Conservation (phyloP, 2,113 vertebrate genomes). For the Neogobius melanostomus region DNA sequence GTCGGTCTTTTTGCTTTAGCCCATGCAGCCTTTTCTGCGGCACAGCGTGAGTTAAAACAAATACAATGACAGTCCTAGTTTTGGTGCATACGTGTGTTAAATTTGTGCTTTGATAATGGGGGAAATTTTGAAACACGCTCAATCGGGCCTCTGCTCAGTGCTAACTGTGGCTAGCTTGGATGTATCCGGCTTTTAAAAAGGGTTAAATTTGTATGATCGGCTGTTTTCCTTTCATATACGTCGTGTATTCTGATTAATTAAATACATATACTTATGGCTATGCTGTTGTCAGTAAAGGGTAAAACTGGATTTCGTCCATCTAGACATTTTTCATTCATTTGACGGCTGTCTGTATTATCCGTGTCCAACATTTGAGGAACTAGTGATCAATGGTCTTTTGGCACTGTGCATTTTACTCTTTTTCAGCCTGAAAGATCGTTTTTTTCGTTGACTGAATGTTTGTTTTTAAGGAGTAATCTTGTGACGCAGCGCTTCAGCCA, state of each 20-base stretch:
- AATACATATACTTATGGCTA: background rate
- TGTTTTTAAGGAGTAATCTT: background rate
- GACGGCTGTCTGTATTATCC: background rate
- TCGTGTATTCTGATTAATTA: background rate
- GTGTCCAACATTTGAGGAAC: background rate
- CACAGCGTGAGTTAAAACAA: constrained; percentile 81
- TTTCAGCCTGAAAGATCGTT: background rate
- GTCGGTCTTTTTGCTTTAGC: constrained; percentile 92
- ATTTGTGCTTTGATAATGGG: background rate
- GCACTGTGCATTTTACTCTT: background rate
- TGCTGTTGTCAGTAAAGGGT: background rate
- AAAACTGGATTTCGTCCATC: background rate
- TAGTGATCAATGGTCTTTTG: background rate
- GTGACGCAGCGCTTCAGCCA: background rate
- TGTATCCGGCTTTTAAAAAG: constrained; percentile 14
- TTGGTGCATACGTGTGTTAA: accelerated
- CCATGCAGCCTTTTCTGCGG: constrained; percentile 94
- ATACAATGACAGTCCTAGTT: too few species aligned
- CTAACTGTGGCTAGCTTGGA: constrained; percentile 39
- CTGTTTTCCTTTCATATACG: background rate
- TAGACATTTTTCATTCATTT: background rate
- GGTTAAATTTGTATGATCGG: background rate
- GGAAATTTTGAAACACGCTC: background rate
- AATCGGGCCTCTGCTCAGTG: constrained; percentile 36
- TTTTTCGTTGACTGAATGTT: background rate